phyloP scores from a whole-genome alignment of 2,888 invertebrate species.

The Timema podura region DNA sequence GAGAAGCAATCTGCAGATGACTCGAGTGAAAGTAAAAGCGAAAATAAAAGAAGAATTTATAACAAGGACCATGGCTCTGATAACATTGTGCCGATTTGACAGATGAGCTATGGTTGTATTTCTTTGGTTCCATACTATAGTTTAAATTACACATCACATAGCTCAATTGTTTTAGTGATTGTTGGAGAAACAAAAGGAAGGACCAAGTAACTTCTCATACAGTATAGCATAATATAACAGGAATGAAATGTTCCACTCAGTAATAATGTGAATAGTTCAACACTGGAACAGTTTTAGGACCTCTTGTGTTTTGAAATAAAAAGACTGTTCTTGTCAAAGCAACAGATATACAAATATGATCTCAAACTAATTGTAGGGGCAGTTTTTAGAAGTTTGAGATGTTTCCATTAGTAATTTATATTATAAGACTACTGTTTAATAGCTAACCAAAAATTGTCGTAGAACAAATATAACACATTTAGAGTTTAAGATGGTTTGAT shows the following conservation, averaged over 20 bases:
- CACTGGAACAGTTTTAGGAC: conserved; percentile 73
- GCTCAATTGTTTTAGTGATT: conserved; percentile 65
- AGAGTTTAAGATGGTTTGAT: too few species aligned
- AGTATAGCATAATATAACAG: conserved; percentile 53
- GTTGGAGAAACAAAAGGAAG: conserved; percentile 90
- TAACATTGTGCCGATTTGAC: too few species aligned
- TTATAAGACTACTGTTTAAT: too few species aligned
- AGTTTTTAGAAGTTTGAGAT: too few species aligned
- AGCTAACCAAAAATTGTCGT: too few species aligned
- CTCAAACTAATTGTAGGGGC: too few species aligned
- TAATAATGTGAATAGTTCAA: conserved; percentile 80
- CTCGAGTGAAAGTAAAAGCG: too few species aligned
- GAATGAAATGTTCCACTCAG: conserved; percentile 75
- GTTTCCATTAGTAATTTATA: too few species aligned
- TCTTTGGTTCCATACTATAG: conserved; percentile 63
- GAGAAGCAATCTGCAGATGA: neutral
- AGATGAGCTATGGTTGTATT: too few species aligned
- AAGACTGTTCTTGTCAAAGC: too few species aligned
- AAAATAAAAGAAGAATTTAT: conserved; percentile 2
- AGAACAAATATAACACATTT: too few species aligned
- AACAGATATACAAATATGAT: too few species aligned
- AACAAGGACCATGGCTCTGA: conserved; percentile 19
- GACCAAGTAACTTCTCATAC: conserved; percentile 69
- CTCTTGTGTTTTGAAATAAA: conserved; percentile 82
- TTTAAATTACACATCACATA: conserved; percentile 51